These are phyloP conservation scores for Branchipolynoe longqiensis DNA, from an alignment of 2,888 invertebrate genomes.

Conservation along the genomic window DNA sequence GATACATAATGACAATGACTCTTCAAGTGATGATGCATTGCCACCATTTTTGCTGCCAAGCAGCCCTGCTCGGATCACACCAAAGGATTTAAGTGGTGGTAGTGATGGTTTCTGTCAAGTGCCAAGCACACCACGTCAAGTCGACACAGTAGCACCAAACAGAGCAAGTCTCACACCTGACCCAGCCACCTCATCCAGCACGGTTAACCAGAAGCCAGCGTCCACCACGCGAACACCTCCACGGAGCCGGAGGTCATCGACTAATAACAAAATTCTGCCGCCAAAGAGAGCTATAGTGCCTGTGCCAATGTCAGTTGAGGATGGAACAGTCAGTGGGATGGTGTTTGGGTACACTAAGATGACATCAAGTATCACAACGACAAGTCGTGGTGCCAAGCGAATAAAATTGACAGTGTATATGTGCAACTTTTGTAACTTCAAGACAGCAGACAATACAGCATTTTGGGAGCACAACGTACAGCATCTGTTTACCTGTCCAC, in stretches of 20 bases:
- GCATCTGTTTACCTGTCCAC: constrained; percentile 47
- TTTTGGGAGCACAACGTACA: constrained; percentile 44
- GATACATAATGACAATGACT: constrained; percentile 10
- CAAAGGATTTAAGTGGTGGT: neutral
- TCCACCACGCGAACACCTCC: neutral
- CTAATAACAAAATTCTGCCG: neutral
- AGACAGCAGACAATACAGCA: constrained; percentile 29
- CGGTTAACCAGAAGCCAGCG: neutral
- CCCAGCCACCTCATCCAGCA: neutral
- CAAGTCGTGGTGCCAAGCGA: constrained; percentile 37
- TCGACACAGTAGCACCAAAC: neutral
- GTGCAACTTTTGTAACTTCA: constrained; percentile 54
- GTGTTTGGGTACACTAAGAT: constrained; percentile 35
- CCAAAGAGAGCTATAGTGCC: neutral
- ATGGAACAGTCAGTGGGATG: constrained; percentile 21
- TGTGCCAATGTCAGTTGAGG: neutral
- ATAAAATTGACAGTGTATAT: constrained; percentile 23
- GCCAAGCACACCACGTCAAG: neutral
- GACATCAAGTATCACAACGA: constrained; percentile 35
- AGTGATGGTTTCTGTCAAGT: neutral
- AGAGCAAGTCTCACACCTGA: neutral
- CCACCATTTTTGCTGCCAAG: constrained; percentile 32
- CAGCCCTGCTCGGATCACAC: constrained; percentile 32
- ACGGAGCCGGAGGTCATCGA: neutral
- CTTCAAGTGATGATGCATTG: neutral